Conservation (phyloP, 1,140 invertebrate genomes). For the Lucilia sericata region DNA sequence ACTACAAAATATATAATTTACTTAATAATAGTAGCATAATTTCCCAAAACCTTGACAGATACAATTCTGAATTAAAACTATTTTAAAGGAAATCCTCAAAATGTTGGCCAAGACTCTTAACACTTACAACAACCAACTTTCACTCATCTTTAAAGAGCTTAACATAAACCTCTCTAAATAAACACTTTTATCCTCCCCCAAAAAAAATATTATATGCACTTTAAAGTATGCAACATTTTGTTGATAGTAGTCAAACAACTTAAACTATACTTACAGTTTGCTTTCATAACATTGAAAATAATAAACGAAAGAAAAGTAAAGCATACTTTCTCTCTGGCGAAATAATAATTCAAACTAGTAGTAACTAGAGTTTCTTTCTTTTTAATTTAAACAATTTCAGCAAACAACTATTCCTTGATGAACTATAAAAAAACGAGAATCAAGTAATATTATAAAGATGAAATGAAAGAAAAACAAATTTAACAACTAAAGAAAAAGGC, state of each 20-base stretch:
- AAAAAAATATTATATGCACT: neutral
- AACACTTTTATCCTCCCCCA: too few relatives aligned
- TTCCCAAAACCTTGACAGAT: too few relatives aligned
- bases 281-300: slow-evolving; percentile 13
- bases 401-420: slow-evolving; percentile 16
- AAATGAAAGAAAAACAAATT: neutral
- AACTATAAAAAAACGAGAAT: neutral
- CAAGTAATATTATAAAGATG: neutral
- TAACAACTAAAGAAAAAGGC: neutral
- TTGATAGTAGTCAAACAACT: slow-evolving; percentile 10
- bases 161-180: too few relatives aligned
- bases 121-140: too few relatives aligned
- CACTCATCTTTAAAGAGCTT: too few relatives aligned
- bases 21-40: too few relatives aligned
- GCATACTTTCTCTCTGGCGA: slow-evolving; percentile 11
- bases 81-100: too few relatives aligned
- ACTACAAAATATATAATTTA: too few relatives aligned
- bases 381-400: slow-evolving; percentile 5
- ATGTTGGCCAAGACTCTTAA: too few relatives aligned
- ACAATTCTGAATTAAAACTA: too few relatives aligned
- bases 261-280: slow-evolving; percentile 6
- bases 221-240: slow-evolving; percentile 8
- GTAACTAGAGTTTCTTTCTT: neutral
- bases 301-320: neutral
- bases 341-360: neutral